phyloP scores from a whole-genome alignment of 2,888 invertebrate genomes.

The Arctia plantaginis region DNA sequence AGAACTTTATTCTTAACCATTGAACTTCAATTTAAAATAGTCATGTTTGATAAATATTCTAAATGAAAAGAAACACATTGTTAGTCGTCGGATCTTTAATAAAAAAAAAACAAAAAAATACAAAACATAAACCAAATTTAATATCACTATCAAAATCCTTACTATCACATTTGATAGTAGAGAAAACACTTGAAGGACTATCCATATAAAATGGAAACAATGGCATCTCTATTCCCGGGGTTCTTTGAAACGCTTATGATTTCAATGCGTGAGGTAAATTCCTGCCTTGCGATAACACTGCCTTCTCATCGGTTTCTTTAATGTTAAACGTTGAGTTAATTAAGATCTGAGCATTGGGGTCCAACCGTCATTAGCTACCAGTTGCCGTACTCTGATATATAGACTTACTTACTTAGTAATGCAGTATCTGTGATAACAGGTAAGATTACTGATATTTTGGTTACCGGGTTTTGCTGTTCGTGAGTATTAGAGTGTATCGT shows the following conservation, averaged over 20 bases:
- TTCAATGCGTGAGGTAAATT: slow-evolving; percentile 83
- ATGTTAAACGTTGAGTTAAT: slow-evolving; percentile 73
- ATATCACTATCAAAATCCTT: not conserved
- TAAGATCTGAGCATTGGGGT: slow-evolving; percentile 71
- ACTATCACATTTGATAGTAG: not conserved
- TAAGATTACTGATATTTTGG: slow-evolving; percentile 3
- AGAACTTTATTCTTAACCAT: not conserved
- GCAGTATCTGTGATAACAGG: slow-evolving; percentile 19
- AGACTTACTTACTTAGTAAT: slow-evolving; percentile 21
- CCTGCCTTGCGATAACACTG: slow-evolving; percentile 58
- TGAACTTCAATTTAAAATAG: not conserved
- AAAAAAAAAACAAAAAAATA: no score
- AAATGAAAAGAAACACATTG: no score
- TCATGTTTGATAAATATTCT: not conserved
- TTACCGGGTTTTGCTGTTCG: slow-evolving; percentile 11
- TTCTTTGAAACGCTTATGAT: slow-evolving; percentile 86
- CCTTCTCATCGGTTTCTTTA: slow-evolving; percentile 56
- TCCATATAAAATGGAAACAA: slow-evolving; percentile 18
- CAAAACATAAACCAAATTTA: not conserved
- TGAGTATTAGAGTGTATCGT: slow-evolving; percentile 11
- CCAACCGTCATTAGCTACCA: slow-evolving; percentile 55
- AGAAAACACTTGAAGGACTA: slow-evolving; percentile 6
- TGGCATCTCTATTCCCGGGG: slow-evolving; percentile 51
- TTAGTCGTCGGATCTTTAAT: no score
- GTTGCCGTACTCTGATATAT: slow-evolving; percentile 42